Conservation (phyloP, 2,113 vertebrate genomes). For the Saguinus midas region DNA sequence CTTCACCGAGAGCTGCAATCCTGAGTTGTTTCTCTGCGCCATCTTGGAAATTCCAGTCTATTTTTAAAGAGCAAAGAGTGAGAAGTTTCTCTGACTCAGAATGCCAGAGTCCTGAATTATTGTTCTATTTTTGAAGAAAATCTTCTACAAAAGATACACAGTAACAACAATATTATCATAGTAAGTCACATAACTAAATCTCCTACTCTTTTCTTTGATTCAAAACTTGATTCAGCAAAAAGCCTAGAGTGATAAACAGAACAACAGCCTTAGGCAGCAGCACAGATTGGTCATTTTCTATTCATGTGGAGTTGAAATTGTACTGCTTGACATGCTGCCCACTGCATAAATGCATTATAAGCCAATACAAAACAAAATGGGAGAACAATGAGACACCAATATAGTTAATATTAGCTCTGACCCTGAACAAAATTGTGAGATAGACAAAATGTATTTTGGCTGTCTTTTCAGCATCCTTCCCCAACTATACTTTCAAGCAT, state of each 20-base stretch:
- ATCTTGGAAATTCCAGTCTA: too few relatives aligned
- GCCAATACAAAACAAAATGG: not conserved
- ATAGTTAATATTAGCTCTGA: slow-evolving; percentile 18
- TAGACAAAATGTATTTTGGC: not conserved
- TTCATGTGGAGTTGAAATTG: not conserved
- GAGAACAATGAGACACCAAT: not conserved
- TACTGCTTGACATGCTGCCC: not conserved
- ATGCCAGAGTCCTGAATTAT: not conserved
- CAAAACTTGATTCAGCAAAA: slow-evolving; percentile 25
- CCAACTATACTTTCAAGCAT: not conserved
- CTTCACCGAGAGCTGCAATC: too few relatives aligned
- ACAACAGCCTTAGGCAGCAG: not conserved
- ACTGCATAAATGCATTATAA: slow-evolving; percentile 10
- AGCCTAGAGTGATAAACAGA: not conserved
- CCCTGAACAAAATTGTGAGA: not conserved
- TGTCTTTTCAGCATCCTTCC: not conserved
- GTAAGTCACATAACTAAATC: not conserved
- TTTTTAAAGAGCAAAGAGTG: not conserved
- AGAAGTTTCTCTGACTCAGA: not conserved
- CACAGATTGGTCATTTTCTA: not conserved
- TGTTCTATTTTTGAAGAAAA: not conserved
- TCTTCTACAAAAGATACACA: not conserved
- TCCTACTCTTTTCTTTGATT: not conserved
- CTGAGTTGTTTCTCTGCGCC: too few relatives aligned
- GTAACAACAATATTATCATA: not conserved